Evolutionary conservation across 2,888 invertebrate species (phyloP).

Genomic region (Hydroisotoma schaefferi): DNA sequence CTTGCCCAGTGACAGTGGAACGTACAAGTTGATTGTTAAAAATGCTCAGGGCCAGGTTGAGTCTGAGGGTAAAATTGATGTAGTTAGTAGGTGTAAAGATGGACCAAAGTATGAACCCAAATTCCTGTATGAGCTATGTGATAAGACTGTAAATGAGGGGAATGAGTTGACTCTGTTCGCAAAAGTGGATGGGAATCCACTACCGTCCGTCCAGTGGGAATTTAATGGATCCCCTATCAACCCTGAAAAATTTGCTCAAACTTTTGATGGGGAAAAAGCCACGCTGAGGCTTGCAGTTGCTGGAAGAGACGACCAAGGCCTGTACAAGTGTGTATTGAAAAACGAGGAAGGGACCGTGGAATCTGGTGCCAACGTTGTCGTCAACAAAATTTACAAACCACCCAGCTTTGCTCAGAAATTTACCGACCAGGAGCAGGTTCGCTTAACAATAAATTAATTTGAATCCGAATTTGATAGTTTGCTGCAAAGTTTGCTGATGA

Average conservation of each 20-base stretch:
- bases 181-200: slow-evolving; percentile 38
- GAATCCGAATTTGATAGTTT: background rate
- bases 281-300: slow-evolving; percentile 15
- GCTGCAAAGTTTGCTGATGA: no score
- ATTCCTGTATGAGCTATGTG: slow-evolving; percentile 16
- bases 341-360: slow-evolving; percentile 74
- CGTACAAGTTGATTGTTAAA: slow-evolving; percentile 51
- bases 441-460: background rate
- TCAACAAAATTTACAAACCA: slow-evolving; percentile 74
- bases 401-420: slow-evolving; percentile 75
- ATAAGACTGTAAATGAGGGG: slow-evolving; percentile 35
- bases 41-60: slow-evolving; percentile 50
- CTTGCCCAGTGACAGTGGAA: slow-evolving; percentile 42
- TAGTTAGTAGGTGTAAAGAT: slow-evolving; percentile 27
- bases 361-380: slow-evolving; percentile 58
- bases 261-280: slow-evolving; percentile 25
- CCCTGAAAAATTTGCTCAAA: background rate
- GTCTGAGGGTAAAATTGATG: slow-evolving; percentile 41
- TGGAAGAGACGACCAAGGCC: slow-evolving; percentile 64
- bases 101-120: slow-evolving; percentile 15
- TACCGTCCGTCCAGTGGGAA: slow-evolving; percentile 34
- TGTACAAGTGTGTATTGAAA: slow-evolving; percentile 69
- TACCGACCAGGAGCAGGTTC: slow-evolving; percentile 65
- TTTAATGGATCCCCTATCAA: slow-evolving; percentile 9
- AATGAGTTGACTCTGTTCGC: slow-evolving; percentile 29